Percentiles rank a stretch among this genome's conserved stretches.
Conservation (phyloP, 2,888 invertebrate species). For the Chrysodeixis includens region DNA sequence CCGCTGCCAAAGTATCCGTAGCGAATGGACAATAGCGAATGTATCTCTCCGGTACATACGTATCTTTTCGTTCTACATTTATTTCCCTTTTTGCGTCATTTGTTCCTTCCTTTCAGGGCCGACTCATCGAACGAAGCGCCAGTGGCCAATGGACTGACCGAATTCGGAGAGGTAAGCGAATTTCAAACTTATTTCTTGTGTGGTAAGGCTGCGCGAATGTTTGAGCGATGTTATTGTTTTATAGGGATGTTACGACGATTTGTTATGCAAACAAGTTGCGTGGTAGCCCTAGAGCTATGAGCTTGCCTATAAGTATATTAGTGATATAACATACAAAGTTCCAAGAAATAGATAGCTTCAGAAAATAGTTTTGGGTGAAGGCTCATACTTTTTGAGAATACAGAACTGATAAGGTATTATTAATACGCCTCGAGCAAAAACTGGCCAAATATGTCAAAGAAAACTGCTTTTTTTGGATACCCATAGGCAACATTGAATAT, state of each 20-base stretch:
- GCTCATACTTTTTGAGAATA: not conserved
- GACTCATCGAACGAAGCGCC: conserved; percentile 87
- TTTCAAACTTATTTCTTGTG: conserved; percentile 51
- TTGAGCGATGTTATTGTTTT: conserved; percentile 35
- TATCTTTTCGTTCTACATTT: conserved; percentile 51
- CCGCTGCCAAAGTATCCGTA: conserved; percentile 41
- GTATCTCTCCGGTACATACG: conserved; percentile 45
- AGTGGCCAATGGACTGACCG: conserved; percentile 84
- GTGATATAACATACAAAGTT: conserved; percentile 8
- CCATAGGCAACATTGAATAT: no score
- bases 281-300: conserved; percentile 21
- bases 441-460: no score
- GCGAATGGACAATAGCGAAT: conserved; percentile 62
- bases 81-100: conserved; percentile 71
- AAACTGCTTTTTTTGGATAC: no score
- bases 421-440: no score
- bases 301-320: conserved; percentile 8
- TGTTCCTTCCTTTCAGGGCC: conserved; percentile 83
- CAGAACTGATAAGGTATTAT: no score
- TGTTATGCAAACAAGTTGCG: conserved; percentile 35
- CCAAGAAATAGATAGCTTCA: not conserved
- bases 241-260: conserved; percentile 39
- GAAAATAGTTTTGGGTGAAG: not conserved
- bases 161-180: conserved; percentile 87
- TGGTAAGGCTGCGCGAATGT: conserved; percentile 49